A percentile compares a stretch with the other conserved stretches of the same genome.
Evolutionary conservation across 1,140 invertebrate species (phyloP).

Genomic region (Rhynchophorus ferrugineus): DNA sequence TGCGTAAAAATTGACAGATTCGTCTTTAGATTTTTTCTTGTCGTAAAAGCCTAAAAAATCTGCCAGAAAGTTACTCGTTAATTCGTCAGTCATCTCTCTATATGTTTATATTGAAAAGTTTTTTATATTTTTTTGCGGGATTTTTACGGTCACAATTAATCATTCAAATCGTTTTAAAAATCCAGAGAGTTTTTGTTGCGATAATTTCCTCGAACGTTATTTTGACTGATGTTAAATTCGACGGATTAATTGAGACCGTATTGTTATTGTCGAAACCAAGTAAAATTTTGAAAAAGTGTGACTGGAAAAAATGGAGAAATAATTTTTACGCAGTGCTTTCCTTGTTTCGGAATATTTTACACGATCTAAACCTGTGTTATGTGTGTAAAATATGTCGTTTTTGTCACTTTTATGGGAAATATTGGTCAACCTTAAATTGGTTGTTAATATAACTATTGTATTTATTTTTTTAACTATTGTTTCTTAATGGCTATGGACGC

Average conservation of each 20-base stretch:
- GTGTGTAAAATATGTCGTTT: slow-evolving; percentile 26
- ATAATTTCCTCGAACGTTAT: too few species aligned
- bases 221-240: neutral
- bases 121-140: slow-evolving; percentile 21
- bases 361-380: slow-evolving; percentile 16
- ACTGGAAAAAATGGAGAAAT: slow-evolving; percentile 17
- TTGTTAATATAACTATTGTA: slow-evolving; percentile 33
- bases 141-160: neutral
- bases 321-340: slow-evolving; percentile 15
- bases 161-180: too few species aligned
- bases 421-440: slow-evolving; percentile 26
- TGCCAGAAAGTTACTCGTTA: slow-evolving; percentile 26
- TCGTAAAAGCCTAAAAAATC: slow-evolving; percentile 18
- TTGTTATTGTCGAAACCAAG: slow-evolving; percentile 11
- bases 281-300: slow-evolving; percentile 15
- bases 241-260: slow-evolving; percentile 1
- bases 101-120: slow-evolving; percentile 10
- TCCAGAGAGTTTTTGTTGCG: too few species aligned
- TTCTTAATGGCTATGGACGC: slow-evolving; percentile 33
- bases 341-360: slow-evolving; percentile 14
- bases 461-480: slow-evolving; percentile 34
- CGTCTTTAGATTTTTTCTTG: slow-evolving; percentile 8
- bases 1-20: slow-evolving; percentile 29
- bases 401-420: slow-evolving; percentile 40
- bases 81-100: slow-evolving; percentile 12